Conservation (phyloP, 92 coral and sea anemone species). For the Phenganax stokvisi region DNA sequence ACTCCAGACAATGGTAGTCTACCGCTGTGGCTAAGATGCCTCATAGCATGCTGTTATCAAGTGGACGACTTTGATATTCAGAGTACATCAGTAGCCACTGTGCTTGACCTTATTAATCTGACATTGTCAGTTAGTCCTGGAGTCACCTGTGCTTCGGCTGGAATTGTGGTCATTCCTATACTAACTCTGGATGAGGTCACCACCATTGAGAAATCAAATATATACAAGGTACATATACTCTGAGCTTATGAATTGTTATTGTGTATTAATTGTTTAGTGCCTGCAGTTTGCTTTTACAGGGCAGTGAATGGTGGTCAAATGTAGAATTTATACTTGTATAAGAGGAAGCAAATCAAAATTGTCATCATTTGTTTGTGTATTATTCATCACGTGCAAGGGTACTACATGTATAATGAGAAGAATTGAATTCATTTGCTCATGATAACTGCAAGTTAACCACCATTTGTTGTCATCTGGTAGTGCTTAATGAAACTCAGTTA, state of each 20-base stretch:
- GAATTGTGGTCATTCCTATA: conserved; percentile 92
- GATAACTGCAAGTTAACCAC: too few relatives aligned
- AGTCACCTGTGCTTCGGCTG: conserved; percentile 54
- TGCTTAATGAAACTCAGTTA: too few relatives aligned
- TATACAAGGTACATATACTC: conserved; percentile 65
- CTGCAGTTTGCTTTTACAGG: neutral
- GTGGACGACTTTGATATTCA: conserved; percentile 79
- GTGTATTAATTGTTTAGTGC: neutral
- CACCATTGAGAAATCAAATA: conserved; percentile 72
- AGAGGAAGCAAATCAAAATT: too few relatives aligned
- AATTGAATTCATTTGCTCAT: too few relatives aligned
- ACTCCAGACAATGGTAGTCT: conserved; percentile 43
- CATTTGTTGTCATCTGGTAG: too few relatives aligned
- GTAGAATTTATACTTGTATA: too few relatives aligned
- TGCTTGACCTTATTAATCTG: conserved; percentile 81
- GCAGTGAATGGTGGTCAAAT: too few relatives aligned
- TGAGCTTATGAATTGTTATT: too few relatives aligned
- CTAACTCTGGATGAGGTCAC: conserved; percentile 69
- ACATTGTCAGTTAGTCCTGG: conserved; percentile 79
- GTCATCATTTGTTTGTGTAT: too few relatives aligned
- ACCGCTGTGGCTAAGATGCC: conserved; percentile 89
- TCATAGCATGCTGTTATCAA: conserved; percentile 76
- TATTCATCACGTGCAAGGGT: too few relatives aligned
- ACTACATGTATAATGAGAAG: too few relatives aligned
- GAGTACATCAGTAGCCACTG: conserved; percentile 87